phyloP scores from a whole-genome alignment of 92 coral and sea anemone species.

The Actinernus sp. region DNA sequence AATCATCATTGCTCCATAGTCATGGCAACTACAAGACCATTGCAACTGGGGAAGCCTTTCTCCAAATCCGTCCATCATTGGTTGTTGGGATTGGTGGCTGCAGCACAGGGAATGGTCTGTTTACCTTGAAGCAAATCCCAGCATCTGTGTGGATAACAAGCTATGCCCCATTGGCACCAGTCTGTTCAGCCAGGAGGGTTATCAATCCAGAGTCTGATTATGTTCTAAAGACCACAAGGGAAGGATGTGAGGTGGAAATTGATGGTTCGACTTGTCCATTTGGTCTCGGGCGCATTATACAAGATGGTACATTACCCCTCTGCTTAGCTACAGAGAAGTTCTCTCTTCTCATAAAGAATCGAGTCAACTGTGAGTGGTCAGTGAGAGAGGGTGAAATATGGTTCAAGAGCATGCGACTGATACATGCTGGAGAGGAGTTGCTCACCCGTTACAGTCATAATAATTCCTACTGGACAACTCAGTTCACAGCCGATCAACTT shows the following conservation, averaged over 20 bases:
- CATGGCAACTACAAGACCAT: slow-evolving; percentile 2
- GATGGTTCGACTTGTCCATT: too few relatives aligned
- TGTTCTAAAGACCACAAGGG: too few relatives aligned
- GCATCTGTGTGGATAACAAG: not conserved
- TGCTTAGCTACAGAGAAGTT: slow-evolving; percentile 14
- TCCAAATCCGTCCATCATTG: not conserved
- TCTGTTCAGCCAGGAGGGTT: not conserved
- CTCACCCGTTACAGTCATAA: slow-evolving; percentile 15
- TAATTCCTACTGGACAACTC: slow-evolving; percentile 13
- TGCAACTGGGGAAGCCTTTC: slow-evolving; percentile 10
- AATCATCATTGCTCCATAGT: too few relatives aligned
- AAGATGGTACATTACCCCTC: slow-evolving; percentile 39
- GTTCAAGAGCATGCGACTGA: slow-evolving; percentile 16
- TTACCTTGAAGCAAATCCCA: not conserved
- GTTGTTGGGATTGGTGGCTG: slow-evolving; percentile 12
- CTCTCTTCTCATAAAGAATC: not conserved
- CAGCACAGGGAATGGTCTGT: slow-evolving; percentile 8
- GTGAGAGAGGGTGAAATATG: slow-evolving; percentile 10
- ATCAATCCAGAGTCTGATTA: too few relatives aligned
- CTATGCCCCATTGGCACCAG: slow-evolving; percentile 13
- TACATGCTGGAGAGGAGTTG: slow-evolving; percentile 18
- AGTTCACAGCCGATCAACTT: slow-evolving; percentile 21
- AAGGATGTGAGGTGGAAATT: too few relatives aligned
- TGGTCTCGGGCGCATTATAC: too few relatives aligned
- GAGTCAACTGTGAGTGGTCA: slow-evolving; percentile 16